Conservation (phyloP, 2,797 vertebrate genomes). For the Pangasius krempfi region DNA sequence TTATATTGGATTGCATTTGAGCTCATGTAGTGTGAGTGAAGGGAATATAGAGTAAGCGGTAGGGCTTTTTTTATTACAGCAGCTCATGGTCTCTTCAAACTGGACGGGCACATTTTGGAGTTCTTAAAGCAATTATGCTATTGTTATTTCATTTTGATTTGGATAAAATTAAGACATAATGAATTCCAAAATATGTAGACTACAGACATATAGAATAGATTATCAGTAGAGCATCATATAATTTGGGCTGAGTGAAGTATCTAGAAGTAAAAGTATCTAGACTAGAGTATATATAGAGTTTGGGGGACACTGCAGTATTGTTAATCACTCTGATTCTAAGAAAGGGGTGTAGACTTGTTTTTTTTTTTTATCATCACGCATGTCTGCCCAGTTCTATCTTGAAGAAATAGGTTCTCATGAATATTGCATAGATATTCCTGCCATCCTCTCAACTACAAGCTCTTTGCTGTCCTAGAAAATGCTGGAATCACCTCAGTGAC, state of each 20-base stretch:
- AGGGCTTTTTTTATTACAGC: not conserved
- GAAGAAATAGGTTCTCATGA: slow-evolving; percentile 78
- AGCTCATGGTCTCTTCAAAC: not conserved
- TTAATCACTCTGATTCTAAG: not conserved
- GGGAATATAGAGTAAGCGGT: not conserved
- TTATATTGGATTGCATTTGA: slow-evolving; percentile 81
- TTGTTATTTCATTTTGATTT: not conserved
- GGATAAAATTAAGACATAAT: not conserved
- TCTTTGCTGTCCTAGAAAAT: slow-evolving; percentile 69
- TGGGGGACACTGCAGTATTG: no score
- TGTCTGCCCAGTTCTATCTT: slow-evolving; percentile 27
- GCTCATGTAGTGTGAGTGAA: slow-evolving; percentile 75
- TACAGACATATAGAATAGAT: slow-evolving; percentile 51
- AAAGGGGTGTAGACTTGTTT: not conserved
- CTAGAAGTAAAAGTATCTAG: not conserved
- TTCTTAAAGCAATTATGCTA: not conserved
- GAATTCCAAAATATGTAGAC: not conserved
- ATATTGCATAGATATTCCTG: slow-evolving; percentile 76
- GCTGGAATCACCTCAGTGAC: slow-evolving; percentile 74
- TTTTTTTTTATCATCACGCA: slow-evolving; percentile 21
- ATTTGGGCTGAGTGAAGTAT: not conserved
- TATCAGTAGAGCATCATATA: not conserved
- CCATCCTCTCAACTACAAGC: slow-evolving; percentile 69
- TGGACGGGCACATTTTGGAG: not conserved
- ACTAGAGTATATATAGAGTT: not conserved